Evolutionary conservation across 2,888 invertebrate genomes (phyloP).

Genomic region (Notodonta dromedarius): DNA sequence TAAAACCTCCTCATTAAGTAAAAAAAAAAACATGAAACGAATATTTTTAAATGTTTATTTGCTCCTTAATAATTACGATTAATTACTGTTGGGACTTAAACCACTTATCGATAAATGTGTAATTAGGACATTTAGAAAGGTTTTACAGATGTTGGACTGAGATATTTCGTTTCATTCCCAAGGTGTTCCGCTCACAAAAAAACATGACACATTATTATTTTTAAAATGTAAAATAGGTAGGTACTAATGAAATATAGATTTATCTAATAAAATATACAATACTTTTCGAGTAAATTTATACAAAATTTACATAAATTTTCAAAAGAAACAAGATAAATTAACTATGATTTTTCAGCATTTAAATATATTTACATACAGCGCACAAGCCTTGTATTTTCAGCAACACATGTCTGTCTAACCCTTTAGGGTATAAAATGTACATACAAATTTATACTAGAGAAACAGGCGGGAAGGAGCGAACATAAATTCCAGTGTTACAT

Average conservation of each 20-base stretch:
- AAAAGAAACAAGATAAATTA: not conserved
- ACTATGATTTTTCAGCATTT: not conserved
- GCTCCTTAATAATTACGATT: slow-evolving; percentile 17
- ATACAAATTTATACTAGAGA: slow-evolving; percentile 72
- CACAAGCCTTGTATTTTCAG: slow-evolving; percentile 10
- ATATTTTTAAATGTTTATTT: not conserved
- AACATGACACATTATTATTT: too few relatives aligned
- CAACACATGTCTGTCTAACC: slow-evolving; percentile 30
- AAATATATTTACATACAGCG: not conserved
- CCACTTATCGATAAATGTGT: slow-evolving; percentile 20
- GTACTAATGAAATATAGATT: too few relatives aligned
- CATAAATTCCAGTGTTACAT: slow-evolving; percentile 65
- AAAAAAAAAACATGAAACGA: not conserved
- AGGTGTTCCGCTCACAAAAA: too few relatives aligned
- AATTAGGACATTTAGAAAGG: slow-evolving; percentile 1
- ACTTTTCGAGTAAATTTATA: not conserved
- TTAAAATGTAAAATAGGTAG: too few relatives aligned
- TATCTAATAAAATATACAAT: not conserved
- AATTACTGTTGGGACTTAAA: slow-evolving; percentile 24
- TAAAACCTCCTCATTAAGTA: too few relatives aligned
- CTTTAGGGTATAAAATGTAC: slow-evolving; percentile 41
- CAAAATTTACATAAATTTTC: not conserved
- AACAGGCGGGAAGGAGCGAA: slow-evolving; percentile 49
- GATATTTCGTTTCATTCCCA: too few relatives aligned
- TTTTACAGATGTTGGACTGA: not conserved